Percentiles rank a stretch among this genome's conserved stretches.
Evolutionary conservation across 2,888 invertebrate species (phyloP).

Genomic region (Schizaphis graminum): DNA sequence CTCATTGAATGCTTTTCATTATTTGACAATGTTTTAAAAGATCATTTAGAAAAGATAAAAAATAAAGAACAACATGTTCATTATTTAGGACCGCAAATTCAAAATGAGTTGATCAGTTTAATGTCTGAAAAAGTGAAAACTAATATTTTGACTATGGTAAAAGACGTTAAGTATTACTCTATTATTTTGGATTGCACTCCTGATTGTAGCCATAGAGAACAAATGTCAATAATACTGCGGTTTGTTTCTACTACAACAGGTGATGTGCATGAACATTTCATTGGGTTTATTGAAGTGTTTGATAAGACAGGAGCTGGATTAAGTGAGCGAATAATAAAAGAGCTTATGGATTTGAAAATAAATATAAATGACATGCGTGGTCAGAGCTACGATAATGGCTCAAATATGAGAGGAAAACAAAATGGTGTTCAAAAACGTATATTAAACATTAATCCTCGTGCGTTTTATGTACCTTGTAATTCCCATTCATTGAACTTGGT

Average conservation of each 20-base stretch:
- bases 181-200: too few relatives aligned
- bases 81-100: constrained; percentile 2
- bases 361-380: too few relatives aligned
- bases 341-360: too few relatives aligned
- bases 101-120: not conserved
- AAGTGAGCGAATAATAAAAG: too few relatives aligned
- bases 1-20: not conserved
- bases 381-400: constrained; percentile 1
- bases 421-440: not conserved
- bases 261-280: not conserved
- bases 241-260: not conserved
- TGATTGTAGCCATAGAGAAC: not conserved
- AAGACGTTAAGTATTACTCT: not conserved
- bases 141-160: not conserved
- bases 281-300: too few relatives aligned
- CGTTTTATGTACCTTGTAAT: not conserved
- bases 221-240: not conserved
- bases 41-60: not conserved
- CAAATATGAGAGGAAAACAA: not conserved
- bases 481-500: not conserved
- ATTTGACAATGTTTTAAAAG: not conserved
- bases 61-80: not conserved
- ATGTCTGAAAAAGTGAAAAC: not conserved
- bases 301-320: too few relatives aligned
- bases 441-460: not conserved